These are phyloP conservation scores for Daboia siamensis DNA, from an alignment of 2,113 vertebrate species.

Conservation along the genomic window DNA sequence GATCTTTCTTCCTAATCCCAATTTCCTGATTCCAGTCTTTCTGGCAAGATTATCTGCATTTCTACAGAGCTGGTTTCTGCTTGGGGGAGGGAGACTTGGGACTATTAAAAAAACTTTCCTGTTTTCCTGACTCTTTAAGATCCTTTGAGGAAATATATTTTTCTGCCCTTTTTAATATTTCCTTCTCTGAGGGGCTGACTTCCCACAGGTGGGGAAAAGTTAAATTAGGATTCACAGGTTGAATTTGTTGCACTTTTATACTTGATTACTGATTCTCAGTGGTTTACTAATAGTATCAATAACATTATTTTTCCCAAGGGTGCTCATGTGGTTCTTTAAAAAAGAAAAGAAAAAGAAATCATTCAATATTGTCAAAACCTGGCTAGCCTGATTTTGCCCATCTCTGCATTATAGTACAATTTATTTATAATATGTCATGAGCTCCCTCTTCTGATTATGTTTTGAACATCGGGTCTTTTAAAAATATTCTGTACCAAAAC, in stretches of 20 bases:
- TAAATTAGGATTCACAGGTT: neutral
- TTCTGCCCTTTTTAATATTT: no score
- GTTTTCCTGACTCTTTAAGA: no score
- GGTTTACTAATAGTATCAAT: neutral
- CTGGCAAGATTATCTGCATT: no score
- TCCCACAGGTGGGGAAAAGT: neutral
- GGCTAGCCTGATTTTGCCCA: neutral
- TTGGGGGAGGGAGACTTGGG: no score
- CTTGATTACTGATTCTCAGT: neutral
- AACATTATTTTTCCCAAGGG: neutral
- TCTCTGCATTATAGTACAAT: neutral
- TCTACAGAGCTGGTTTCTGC: no score
- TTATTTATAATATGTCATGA: neutral
- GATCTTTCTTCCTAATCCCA: no score
- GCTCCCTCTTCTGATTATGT: conserved; percentile 7
- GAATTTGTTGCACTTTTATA: neutral
- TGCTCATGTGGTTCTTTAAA: neutral
- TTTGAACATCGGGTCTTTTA: neutral
- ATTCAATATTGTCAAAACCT: neutral
- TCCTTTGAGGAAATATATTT: no score
- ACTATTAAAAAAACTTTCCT: no score
- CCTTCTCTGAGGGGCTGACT: no score
- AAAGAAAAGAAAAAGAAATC: neutral
- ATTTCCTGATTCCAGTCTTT: no score
- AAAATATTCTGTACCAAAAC: neutral